phyloP scores from a whole-genome alignment of 2,888 invertebrate genomes.

The Leucophenga montana region DNA sequence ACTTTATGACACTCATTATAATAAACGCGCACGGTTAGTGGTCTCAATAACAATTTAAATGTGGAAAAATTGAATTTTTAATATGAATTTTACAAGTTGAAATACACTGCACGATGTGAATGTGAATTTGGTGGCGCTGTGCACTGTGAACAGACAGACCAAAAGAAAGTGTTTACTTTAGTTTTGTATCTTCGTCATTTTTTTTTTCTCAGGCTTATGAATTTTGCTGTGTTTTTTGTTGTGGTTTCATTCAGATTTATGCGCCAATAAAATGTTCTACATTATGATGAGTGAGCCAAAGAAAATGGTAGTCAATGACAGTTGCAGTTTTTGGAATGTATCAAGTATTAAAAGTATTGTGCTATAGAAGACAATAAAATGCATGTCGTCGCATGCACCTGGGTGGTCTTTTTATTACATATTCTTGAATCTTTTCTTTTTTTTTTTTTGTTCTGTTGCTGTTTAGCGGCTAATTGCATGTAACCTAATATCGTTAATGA shows the following conservation, averaged over 20 bases:
- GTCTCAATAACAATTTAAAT: slow-evolving; percentile 41
- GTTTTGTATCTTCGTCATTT: slow-evolving; percentile 1
- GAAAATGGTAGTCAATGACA: slow-evolving; percentile 20
- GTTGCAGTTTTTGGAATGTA: slow-evolving; percentile 4
- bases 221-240: neutral
- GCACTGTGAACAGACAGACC: slow-evolving; percentile 44
- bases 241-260: slow-evolving; percentile 18
- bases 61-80: slow-evolving; percentile 49
- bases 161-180: slow-evolving; percentile 51
- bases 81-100: slow-evolving; percentile 62
- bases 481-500: slow-evolving; percentile 60
- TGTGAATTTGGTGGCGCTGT: slow-evolving; percentile 51
- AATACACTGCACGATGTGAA: slow-evolving; percentile 22
- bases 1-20: slow-evolving; percentile 68
- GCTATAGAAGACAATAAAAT: neutral
- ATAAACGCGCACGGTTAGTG: slow-evolving; percentile 67
- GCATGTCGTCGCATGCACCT: slow-evolving; percentile 1
- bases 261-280: slow-evolving; percentile 22
- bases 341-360: neutral
- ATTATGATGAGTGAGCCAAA: slow-evolving; percentile 17
- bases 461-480: slow-evolving; percentile 29
- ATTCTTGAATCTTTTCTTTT: no score
- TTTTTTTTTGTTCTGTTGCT: neutral
- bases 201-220: slow-evolving; percentile 21
- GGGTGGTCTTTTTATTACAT: slow-evolving; percentile 27